Evolutionary conservation across 2,113 vertebrate species (phyloP).

Genomic region (Microtus ochrogaster): DNA sequence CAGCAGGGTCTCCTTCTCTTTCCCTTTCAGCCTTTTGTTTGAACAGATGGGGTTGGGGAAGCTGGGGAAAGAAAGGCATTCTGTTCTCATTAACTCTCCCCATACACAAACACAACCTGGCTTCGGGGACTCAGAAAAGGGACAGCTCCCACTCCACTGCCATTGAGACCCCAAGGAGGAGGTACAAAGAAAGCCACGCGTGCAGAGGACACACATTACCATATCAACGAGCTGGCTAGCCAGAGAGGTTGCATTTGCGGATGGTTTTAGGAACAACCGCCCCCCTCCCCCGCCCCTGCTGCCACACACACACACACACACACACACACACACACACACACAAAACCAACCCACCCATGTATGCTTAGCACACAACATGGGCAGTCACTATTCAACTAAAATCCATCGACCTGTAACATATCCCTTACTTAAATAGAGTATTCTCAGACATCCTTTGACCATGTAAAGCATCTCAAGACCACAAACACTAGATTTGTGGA

Average conservation of each 20-base stretch:
- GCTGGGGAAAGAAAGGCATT: conserved; percentile 88
- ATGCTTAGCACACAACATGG: neutral
- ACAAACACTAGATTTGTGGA: neutral
- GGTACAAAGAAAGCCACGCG: conserved; percentile 82
- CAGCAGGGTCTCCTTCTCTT: conserved; percentile 90
- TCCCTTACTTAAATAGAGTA: neutral
- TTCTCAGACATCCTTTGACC: conserved; percentile 28
- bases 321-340: too few species aligned
- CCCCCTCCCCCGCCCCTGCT: too few species aligned
- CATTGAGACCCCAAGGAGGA: conserved; percentile 79
- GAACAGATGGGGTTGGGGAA: conserved; percentile 91
- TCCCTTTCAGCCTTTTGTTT: conserved; percentile 91
- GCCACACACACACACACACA: too few species aligned
- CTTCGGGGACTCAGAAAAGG: conserved; percentile 84
- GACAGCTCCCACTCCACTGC: conserved; percentile 83
- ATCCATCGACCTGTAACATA: neutral
- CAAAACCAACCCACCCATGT: neutral
- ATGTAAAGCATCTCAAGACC: neutral
- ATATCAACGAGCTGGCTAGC: conserved; percentile 6
- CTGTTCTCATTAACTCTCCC: conserved; percentile 91
- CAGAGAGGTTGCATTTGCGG: neutral
- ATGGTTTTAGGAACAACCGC: neutral
- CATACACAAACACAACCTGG: conserved; percentile 89
- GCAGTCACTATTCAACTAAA: neutral
- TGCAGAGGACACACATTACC: conserved; percentile 17